These are phyloP conservation scores for Eulacestoma nigropectus DNA, from an alignment of 2,113 vertebrate genomes.

Conservation along the genomic window DNA sequence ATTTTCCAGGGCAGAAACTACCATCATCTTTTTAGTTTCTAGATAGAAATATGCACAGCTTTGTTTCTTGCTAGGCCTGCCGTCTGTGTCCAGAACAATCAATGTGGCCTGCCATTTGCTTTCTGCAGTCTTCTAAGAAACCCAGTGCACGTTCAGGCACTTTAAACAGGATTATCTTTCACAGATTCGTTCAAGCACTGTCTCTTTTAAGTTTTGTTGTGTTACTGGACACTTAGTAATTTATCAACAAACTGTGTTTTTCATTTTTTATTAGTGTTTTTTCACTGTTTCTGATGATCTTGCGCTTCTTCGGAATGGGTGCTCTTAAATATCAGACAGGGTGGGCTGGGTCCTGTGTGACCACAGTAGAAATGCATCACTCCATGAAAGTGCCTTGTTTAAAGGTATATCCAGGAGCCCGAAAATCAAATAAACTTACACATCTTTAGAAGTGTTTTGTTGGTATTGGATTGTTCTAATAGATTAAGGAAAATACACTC, in stretches of 20 bases:
- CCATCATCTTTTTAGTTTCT: fast-evolving
- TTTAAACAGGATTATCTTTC: not conserved
- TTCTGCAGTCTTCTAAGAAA: not conserved
- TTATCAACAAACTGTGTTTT: fast-evolving
- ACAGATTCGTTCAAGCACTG: not conserved
- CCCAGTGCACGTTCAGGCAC: not conserved
- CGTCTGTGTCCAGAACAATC: not conserved
- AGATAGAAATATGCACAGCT: not conserved
- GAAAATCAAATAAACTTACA: not conserved
- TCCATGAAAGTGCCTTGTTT: not conserved
- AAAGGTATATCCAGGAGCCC: not conserved
- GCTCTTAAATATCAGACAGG: not conserved
- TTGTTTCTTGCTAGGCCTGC: not conserved
- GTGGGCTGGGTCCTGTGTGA: not conserved
- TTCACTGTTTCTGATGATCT: not conserved
- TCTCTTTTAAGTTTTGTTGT: not conserved
- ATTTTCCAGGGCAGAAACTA: not conserved
- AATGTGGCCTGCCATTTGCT: not conserved
- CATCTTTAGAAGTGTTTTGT: not conserved
- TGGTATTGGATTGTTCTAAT: not conserved
- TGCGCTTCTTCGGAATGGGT: not conserved
- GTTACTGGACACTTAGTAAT: not conserved
- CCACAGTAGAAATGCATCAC: not conserved
- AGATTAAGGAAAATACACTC: not conserved
- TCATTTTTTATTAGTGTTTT: not conserved